A percentile compares a stretch with the other conserved stretches of the same genome.
These are phyloP conservation scores for Parthenolecanium corni DNA, from an alignment of 2,888 invertebrate species.

Conservation along the genomic window DNA sequence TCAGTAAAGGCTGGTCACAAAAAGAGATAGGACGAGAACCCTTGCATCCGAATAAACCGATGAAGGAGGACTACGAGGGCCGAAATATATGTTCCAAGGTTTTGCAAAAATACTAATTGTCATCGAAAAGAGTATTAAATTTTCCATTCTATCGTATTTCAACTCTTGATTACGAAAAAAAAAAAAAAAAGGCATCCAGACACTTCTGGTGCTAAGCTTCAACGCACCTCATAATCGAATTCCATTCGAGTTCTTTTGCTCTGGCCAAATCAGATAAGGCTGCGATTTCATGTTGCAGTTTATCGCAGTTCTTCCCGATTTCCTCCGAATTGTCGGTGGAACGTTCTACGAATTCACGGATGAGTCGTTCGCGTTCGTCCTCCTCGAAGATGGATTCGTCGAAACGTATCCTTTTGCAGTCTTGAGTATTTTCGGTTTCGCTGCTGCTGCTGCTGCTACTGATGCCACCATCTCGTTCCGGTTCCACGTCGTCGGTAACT, in stretches of 20 bases:
- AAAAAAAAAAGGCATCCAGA: no score
- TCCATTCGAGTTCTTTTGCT: slow-evolving; percentile 77
- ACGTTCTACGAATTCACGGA: slow-evolving; percentile 49
- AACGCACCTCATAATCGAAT: slow-evolving; percentile 53
- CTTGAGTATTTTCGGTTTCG: slow-evolving; percentile 17
- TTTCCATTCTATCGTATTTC: no score
- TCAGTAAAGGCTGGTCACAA: no score
- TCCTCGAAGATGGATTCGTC: slow-evolving; percentile 31
- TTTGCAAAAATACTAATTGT: no score
- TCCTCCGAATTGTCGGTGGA: slow-evolving; percentile 50
- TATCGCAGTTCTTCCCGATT: slow-evolving; percentile 52
- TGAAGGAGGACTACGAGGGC: no score
- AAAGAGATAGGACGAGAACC: no score
- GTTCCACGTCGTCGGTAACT: slow-evolving; percentile 4
- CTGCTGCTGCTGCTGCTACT: slow-evolving; percentile 15
- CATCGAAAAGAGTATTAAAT: no score
- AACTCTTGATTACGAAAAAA: no score
- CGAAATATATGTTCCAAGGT: no score
- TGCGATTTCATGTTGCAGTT: slow-evolving; percentile 46
- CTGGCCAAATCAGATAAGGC: slow-evolving; percentile 60
- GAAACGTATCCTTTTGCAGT: slow-evolving; percentile 26
- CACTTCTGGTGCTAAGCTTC: no score
- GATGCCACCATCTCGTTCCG: slow-evolving; percentile 16
- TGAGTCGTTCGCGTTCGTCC: slow-evolving; percentile 32
- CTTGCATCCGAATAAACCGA: no score